Conservation (phyloP, 1,140 invertebrate genomes). For the Drosophila oshimai region DNA sequence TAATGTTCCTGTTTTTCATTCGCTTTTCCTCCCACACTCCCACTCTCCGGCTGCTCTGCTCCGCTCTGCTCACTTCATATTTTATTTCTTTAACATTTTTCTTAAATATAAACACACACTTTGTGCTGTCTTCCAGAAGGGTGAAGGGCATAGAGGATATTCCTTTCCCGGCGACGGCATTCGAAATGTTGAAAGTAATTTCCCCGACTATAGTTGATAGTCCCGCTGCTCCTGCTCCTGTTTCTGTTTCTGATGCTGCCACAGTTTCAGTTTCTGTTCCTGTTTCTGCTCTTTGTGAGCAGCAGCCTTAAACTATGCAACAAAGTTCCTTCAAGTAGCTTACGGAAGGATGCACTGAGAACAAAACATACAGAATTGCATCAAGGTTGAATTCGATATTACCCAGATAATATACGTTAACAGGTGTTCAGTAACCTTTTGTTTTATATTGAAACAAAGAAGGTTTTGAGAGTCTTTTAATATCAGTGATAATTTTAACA, state of each 20-base stretch:
- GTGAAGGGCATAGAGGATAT: neutral
- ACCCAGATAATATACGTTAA: neutral
- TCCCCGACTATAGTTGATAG: constrained; percentile 74
- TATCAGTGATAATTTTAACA: no score
- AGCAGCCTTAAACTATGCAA: constrained; percentile 64
- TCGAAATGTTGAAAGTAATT: constrained; percentile 79
- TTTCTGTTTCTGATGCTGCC: constrained; percentile 13
- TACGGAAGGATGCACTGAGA: constrained; percentile 7
- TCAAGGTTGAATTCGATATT: no score
- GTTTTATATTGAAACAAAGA: no score
- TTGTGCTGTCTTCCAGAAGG: constrained; percentile 19
- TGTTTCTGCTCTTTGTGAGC: constrained; percentile 17
- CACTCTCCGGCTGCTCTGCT: neutral
- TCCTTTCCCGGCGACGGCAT: constrained; percentile 33
- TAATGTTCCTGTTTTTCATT: constrained; percentile 77
- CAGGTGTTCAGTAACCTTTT: no score
- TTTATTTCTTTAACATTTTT: constrained; percentile 20
- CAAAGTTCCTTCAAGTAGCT: constrained; percentile 67
- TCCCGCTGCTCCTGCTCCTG: constrained; percentile 29
- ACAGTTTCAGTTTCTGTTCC: constrained; percentile 24
- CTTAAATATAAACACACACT: constrained; percentile 64
- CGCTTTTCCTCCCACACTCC: constrained; percentile 14
- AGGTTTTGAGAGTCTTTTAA: no score
- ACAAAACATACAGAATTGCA: neutral
- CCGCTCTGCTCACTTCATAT: constrained; percentile 7